Evolutionary conservation across 2,113 vertebrate genomes (phyloP).

Genomic region (Vanacampus margaritifer): DNA sequence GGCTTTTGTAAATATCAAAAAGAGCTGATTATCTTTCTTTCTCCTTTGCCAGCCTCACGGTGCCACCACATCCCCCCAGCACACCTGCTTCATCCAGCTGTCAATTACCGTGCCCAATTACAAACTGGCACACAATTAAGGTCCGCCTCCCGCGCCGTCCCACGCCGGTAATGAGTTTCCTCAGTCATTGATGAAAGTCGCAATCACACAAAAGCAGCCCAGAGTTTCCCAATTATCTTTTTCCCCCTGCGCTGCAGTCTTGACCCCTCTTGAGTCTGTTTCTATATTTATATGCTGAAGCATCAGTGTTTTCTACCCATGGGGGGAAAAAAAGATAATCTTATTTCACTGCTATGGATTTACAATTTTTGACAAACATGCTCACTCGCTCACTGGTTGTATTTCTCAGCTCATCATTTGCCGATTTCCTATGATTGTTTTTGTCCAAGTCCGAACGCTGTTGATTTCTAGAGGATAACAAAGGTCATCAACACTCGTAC

Average conservation of each 20-base stretch:
- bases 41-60: conserved; percentile 33
- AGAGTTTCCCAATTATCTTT: conserved; percentile 1
- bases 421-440: neutral
- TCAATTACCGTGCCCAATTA: conserved; percentile 68
- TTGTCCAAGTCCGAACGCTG: neutral
- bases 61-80: conserved; percentile 47
- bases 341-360: conserved; percentile 12
- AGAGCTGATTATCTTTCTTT: conserved; percentile 12
- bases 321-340: neutral
- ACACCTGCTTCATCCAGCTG: conserved; percentile 75
- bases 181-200: conserved; percentile 78
- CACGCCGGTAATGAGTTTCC: conserved; percentile 72
- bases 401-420: neutral
- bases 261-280: conserved; percentile 5
- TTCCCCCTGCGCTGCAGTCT: neutral
- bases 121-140: conserved; percentile 69
- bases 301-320: neutral
- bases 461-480: neutral
- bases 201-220: conserved; percentile 49
- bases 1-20: neutral
- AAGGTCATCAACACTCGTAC: neutral
- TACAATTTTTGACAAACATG: conserved; percentile 8
- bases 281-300: conserved; percentile 29
- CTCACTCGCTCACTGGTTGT: neutral
- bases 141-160: conserved; percentile 58